A percentile compares a stretch with the other conserved stretches of the same genome.
These are phyloP conservation scores for Cerceris ruficornis DNA, from an alignment of 2,888 invertebrate genomes.

Conservation along the genomic window DNA sequence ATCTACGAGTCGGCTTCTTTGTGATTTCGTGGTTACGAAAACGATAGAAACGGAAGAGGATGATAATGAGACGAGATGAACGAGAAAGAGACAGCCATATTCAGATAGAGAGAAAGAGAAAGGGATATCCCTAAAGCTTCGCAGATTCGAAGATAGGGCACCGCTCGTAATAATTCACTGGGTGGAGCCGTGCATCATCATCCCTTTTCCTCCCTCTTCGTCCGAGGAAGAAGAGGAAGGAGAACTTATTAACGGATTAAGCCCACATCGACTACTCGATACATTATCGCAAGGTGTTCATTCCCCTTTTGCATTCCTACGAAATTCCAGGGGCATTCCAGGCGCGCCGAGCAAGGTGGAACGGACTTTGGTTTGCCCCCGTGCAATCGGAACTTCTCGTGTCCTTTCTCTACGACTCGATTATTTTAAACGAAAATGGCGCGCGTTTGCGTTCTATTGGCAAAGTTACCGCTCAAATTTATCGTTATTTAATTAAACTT, in stretches of 20 bases:
- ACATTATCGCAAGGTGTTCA: slow-evolving; percentile 71
- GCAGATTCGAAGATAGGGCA: slow-evolving; percentile 71
- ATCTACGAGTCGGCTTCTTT: slow-evolving; percentile 31
- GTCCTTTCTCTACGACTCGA: background rate
- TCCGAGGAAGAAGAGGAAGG: slow-evolving; percentile 47
- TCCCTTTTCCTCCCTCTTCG: slow-evolving; percentile 53
- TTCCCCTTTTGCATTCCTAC: slow-evolving; percentile 61
- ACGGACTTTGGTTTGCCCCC: slow-evolving; percentile 14
- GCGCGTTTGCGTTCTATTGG: slow-evolving; percentile 9
- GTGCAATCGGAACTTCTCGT: slow-evolving; percentile 16
- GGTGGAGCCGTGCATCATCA: slow-evolving; percentile 69
- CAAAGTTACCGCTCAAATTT: background rate
- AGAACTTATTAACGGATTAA: slow-evolving; percentile 73
- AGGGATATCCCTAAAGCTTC: slow-evolving; percentile 52
- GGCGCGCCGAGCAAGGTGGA: slow-evolving; percentile 40
- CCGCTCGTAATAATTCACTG: slow-evolving; percentile 71
- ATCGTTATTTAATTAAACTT: no score
- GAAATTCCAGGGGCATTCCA: slow-evolving; percentile 65
- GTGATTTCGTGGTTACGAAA: slow-evolving; percentile 33
- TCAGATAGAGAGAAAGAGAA: slow-evolving; percentile 12
- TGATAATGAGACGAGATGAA: slow-evolving; percentile 1
- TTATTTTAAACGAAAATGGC: background rate
- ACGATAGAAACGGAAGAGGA: slow-evolving; percentile 20
- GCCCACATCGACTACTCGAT: slow-evolving; percentile 67
- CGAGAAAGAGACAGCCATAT: no score